Conservation (phyloP, 2,113 vertebrate genomes). For the Tiliqua scincoides region DNA sequence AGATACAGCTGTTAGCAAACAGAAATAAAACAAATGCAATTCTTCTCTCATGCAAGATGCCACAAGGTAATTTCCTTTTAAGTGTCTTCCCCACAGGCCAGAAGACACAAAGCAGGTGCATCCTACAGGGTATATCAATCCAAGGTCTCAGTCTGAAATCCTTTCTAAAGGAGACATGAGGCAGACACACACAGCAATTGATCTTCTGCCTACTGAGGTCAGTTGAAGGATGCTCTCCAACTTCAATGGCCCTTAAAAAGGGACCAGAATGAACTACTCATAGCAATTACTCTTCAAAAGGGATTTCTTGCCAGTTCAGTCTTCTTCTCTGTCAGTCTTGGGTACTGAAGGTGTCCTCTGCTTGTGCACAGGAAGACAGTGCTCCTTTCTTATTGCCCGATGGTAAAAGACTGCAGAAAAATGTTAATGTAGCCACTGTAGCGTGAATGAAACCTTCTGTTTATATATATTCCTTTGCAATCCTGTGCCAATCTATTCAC, state of each 20-base stretch:
- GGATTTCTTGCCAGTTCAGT: not conserved
- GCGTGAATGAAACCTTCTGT: not conserved
- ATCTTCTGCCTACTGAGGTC: conserved; percentile 1
- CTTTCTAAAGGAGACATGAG: not conserved
- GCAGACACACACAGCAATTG: not conserved
- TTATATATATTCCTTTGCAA: not conserved
- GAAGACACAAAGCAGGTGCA: not conserved
- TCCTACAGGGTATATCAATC: not conserved
- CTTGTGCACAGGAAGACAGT: not conserved
- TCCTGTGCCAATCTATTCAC: not conserved
- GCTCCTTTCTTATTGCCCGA: not conserved
- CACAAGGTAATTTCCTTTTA: not conserved
- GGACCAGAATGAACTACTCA: not conserved
- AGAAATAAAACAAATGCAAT: not conserved
- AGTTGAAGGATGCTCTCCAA: conserved; percentile 7
- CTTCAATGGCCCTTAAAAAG: conserved; percentile 1
- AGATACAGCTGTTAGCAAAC: not conserved
- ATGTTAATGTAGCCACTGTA: not conserved
- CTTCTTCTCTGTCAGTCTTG: not conserved
- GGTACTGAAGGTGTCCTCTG: not conserved
- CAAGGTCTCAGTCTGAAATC: not conserved
- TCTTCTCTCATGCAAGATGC: not conserved
- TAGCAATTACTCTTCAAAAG: conserved; percentile 10
- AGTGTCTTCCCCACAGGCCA: not conserved
- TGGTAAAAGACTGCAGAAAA: not conserved